Conservation (phyloP, 2,888 invertebrate genomes). For the Agrotis ipsilon region DNA sequence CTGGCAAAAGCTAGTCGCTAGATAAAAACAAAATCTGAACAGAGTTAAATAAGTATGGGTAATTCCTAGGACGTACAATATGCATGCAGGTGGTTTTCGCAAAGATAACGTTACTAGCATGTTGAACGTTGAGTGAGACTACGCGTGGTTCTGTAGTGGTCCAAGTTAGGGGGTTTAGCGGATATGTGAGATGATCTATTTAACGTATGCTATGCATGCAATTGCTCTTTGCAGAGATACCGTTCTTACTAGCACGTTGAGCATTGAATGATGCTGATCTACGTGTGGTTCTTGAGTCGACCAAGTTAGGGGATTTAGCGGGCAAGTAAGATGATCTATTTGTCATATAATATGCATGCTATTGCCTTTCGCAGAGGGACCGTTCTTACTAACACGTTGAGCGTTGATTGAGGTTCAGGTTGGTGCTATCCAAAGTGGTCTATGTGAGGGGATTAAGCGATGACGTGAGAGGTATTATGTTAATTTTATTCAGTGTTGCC, state of each 20-base stretch:
- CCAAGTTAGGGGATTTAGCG: constrained; percentile 23
- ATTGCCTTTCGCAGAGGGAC: too few relatives aligned
- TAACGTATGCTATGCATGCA: too few relatives aligned
- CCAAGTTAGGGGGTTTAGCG: constrained; percentile 24
- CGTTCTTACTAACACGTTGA: background rate
- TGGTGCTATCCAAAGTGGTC: constrained; percentile 22
- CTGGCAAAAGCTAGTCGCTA: too few relatives aligned
- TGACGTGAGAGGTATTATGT: too few relatives aligned
- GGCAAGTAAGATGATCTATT: background rate
- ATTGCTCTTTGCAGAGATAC: too few relatives aligned
- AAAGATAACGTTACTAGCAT: too few relatives aligned
- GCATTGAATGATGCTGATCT: constrained; percentile 64
- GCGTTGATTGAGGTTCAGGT: constrained; percentile 64
- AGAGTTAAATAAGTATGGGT: constrained; percentile 49
- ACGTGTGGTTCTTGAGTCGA: constrained; percentile 45
- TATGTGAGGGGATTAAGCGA: constrained; percentile 26
- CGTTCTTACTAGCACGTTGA: background rate
- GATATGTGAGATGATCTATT: background rate
- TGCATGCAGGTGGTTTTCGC: too few relatives aligned
- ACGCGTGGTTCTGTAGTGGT: constrained; percentile 46
- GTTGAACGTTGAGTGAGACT: constrained; percentile 60
- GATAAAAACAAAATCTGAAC: too few relatives aligned
- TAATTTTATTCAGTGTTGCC: too few relatives aligned
- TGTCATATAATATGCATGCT: too few relatives aligned
- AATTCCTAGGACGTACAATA: background rate